These are phyloP conservation scores for Cantharis rufa DNA, from an alignment of 2,888 invertebrate genomes.

Conservation along the genomic window DNA sequence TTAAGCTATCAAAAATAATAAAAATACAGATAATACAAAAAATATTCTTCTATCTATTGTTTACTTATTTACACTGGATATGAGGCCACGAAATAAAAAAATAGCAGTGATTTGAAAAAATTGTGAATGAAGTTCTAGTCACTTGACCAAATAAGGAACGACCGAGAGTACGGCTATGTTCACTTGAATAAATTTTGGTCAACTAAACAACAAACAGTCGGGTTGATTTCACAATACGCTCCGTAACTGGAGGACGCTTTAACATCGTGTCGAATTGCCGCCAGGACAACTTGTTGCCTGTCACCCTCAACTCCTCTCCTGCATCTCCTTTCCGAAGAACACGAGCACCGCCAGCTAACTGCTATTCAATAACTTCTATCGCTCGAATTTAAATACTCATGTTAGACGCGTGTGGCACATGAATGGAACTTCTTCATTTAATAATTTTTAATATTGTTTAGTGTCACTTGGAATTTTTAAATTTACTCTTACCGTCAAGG, in stretches of 20 bases:
- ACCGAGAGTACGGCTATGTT: not conserved
- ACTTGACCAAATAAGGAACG: not conserved
- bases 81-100: not conserved
- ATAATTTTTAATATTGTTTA: slow-evolving; percentile 17
- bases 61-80: not conserved
- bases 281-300: slow-evolving; percentile 51
- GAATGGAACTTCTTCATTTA: slow-evolving; percentile 29
- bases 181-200: not conserved
- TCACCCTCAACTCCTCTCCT: slow-evolving; percentile 38
- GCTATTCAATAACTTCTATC: slow-evolving; percentile 35
- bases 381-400: slow-evolving; percentile 34
- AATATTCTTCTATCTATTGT: not conserved
- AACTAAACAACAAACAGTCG: not conserved
- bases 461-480: not conserved
- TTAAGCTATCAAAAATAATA: not conserved
- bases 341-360: slow-evolving; percentile 21
- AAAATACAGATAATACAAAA: not conserved
- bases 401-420: slow-evolving; percentile 16
- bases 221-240: slow-evolving; percentile 14
- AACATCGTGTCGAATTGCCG: slow-evolving; percentile 45
- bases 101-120: not conserved
- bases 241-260: slow-evolving; percentile 10
- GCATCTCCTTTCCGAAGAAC: slow-evolving; percentile 22
- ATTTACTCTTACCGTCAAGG: slow-evolving; percentile 1
- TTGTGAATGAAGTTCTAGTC: not conserved